These are phyloP conservation scores for Nasonovia ribisnigri DNA, from an alignment of 2,888 invertebrate genomes.

Conservation along the genomic window DNA sequence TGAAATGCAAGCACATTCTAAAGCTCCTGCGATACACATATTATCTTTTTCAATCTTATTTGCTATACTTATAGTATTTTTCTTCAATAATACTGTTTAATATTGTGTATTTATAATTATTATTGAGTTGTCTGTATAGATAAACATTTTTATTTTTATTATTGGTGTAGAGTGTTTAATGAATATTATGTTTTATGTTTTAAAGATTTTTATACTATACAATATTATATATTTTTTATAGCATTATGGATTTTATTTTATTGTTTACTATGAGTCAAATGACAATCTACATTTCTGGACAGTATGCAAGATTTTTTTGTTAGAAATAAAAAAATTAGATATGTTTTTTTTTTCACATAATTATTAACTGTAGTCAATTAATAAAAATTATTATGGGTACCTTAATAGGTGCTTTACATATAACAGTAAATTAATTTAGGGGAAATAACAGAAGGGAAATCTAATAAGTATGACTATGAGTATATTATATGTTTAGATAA, in stretches of 20 bases:
- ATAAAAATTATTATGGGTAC: neutral
- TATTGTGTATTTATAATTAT: neutral
- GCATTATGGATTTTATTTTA: neutral
- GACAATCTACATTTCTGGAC: neutral
- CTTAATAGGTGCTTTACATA: neutral
- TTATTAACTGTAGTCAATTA: neutral
- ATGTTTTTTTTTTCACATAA: neutral
- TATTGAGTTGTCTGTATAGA: neutral
- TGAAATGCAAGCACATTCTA: conserved; percentile 52
- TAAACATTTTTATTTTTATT: conserved; percentile 7
- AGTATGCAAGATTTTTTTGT: neutral
- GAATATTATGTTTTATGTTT: conserved; percentile 6
- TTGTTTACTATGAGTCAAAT: neutral
- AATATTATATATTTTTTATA: conserved; percentile 20
- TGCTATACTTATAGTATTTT: conserved; percentile 24
- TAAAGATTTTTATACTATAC: neutral
- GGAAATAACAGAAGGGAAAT: neutral
- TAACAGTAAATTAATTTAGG: neutral
- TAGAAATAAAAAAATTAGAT: neutral
- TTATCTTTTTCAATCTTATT: neutral
- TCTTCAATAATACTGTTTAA: neutral
- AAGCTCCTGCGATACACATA: neutral
- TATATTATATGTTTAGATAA: neutral
- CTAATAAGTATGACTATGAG: neutral
- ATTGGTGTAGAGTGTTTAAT: neutral